Conservation (phyloP, 1,140 invertebrate species). For the Neodiprion lecontei region DNA sequence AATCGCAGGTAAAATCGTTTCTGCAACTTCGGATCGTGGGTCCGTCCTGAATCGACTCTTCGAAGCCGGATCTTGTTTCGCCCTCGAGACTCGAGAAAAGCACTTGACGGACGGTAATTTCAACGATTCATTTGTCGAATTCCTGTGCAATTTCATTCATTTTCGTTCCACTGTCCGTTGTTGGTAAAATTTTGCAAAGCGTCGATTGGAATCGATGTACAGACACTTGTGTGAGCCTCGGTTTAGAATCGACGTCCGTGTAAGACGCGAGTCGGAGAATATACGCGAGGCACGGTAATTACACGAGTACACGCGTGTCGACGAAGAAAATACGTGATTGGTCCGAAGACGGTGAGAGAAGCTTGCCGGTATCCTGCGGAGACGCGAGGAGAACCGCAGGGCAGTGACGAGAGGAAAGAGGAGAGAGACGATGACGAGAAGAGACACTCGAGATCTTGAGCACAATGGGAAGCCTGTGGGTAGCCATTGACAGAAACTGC, state of each 20-base stretch:
- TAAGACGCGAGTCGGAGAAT: neutral
- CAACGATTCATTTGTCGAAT: neutral
- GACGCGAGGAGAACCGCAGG: neutral
- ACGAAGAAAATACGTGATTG: neutral
- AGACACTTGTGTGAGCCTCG: no score
- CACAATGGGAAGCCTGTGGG: slow-evolving; percentile 39
- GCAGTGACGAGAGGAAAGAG: neutral
- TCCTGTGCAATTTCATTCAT: neutral
- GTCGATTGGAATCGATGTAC: neutral
- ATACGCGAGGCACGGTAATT: neutral
- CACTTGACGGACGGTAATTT: neutral
- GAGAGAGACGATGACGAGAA: slow-evolving; percentile 22
- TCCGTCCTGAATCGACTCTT: no score
- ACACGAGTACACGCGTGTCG: neutral
- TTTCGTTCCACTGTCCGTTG: neutral
- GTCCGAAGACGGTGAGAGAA: neutral
- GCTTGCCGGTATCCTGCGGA: slow-evolving; percentile 9
- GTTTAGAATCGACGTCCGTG: neutral
- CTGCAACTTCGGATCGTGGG: neutral
- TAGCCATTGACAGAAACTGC: slow-evolving; percentile 48
- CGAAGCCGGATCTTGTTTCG: no score
- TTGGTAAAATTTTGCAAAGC: neutral
- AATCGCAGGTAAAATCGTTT: neutral
- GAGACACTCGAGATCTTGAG: slow-evolving; percentile 39
- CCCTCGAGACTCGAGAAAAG: no score